A percentile compares a stretch with the other conserved stretches of the same genome.
Evolutionary conservation across 64 coral and sea anemone species (phyloP).

Genomic region (Pocillopora verrucosa): DNA sequence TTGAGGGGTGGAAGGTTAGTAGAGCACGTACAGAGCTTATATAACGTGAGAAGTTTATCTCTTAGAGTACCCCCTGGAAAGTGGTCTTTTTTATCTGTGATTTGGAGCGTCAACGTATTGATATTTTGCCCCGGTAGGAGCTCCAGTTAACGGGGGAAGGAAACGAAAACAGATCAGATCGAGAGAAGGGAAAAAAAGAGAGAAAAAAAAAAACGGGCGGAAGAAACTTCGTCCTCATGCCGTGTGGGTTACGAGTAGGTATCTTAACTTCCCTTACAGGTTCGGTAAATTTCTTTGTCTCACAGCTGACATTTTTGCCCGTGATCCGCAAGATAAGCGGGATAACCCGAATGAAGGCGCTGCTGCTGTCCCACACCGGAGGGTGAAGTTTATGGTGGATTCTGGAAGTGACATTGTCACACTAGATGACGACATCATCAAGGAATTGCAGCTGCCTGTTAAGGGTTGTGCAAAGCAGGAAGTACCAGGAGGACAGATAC

Average conservation of each 20-base stretch:
- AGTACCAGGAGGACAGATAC: slow-evolving; percentile 13
- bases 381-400: slow-evolving; percentile 61
- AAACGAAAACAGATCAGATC: not conserved
- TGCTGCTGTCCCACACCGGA: not conserved
- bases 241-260: slow-evolving; percentile 30
- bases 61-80: no score
- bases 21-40: not conserved
- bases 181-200: not conserved
- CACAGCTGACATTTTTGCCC: slow-evolving; percentile 54
- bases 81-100: not conserved
- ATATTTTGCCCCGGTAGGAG: not conserved
- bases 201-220: not conserved
- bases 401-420: slow-evolving; percentile 72
- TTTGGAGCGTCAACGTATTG: no score
- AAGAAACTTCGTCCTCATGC: not conserved
- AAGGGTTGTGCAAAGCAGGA: slow-evolving; percentile 40
- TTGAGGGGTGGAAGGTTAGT: slow-evolving; percentile 55
- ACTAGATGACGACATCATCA: slow-evolving; percentile 38
- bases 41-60: not conserved
- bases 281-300: slow-evolving; percentile 79
- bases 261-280: slow-evolving; percentile 52
- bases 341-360: slow-evolving; percentile 2
- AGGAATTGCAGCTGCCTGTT: slow-evolving; percentile 21
- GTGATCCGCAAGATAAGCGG: not conserved
- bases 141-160: not conserved